Evolutionary conservation across 2,113 vertebrate species (phyloP).

Genomic region (Hemicordylus capensis): DNA sequence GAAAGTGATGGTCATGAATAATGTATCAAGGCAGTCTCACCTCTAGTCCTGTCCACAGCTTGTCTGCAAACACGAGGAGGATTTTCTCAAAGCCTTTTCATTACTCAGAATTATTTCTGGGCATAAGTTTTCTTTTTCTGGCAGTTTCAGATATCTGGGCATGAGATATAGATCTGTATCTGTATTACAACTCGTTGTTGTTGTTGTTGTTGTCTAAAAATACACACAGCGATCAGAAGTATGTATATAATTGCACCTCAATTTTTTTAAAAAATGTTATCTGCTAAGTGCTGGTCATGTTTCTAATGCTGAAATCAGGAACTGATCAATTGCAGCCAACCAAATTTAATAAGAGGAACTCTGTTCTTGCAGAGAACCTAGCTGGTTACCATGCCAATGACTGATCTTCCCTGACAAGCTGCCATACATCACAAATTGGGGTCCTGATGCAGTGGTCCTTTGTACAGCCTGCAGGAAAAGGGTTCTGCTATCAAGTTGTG

Average conservation of each 20-base stretch:
- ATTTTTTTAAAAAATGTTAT: constrained; percentile 66
- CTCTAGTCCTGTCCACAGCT: background rate
- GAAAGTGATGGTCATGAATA: constrained; percentile 1
- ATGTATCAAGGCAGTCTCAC: background rate
- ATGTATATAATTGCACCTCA: background rate
- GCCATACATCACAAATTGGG: constrained; percentile 67
- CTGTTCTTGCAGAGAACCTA: constrained; percentile 71
- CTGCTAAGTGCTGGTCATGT: constrained; percentile 75
- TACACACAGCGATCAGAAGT: background rate
- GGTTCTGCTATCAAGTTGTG: constrained; percentile 18
- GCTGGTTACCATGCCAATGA: constrained; percentile 80
- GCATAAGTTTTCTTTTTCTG: background rate
- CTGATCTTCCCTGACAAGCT: constrained; percentile 71
- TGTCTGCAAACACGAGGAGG: background rate
- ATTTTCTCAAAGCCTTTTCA: background rate
- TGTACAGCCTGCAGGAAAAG: constrained; percentile 53
- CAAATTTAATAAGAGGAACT: constrained; percentile 80
- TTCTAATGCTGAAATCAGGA: constrained; percentile 70
- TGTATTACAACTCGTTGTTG: too few relatives aligned
- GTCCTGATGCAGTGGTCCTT: constrained; percentile 49
- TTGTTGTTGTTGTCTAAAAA: too few relatives aligned
- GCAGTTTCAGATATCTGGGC: background rate
- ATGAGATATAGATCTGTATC: background rate
- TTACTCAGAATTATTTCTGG: background rate
- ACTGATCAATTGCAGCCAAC: constrained; percentile 74